Evolutionary conservation across 2,888 invertebrate species (phyloP).

Genomic region (Didymodactylos carnosus): DNA sequence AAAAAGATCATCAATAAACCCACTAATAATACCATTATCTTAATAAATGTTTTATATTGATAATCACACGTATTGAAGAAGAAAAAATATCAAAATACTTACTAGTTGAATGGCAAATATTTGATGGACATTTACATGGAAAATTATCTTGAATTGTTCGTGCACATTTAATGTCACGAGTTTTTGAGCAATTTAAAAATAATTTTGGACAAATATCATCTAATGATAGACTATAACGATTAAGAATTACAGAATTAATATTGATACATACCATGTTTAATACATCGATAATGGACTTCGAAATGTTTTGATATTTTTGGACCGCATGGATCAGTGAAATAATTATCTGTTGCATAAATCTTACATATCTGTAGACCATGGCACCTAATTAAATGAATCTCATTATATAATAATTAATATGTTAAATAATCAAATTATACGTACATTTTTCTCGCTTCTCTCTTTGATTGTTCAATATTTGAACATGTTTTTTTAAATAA

Average conservation of each 20-base stretch:
- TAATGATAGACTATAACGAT: not conserved
- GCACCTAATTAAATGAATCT: not conserved
- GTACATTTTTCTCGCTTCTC: not conserved
- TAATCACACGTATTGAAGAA: too few relatives aligned
- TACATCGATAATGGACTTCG: not conserved
- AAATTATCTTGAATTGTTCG: not conserved
- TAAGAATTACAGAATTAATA: too few relatives aligned
- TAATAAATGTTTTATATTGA: not conserved
- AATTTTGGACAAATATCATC: not conserved
- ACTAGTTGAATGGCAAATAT: not conserved
- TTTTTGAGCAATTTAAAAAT: not conserved
- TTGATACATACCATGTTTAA: not conserved
- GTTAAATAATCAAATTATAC: not conserved
- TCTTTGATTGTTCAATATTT: slow-evolving; percentile 1
- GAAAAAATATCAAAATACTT: too few relatives aligned
- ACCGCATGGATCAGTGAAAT: not conserved
- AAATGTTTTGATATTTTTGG: not conserved
- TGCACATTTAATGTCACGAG: not conserved
- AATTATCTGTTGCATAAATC: not conserved
- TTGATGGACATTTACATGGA: not conserved
- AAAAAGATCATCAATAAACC: not conserved
- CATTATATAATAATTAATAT: not conserved
- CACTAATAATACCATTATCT: not conserved
- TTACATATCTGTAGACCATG: not conserved
- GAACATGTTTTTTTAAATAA: not conserved